Evolutionary conservation across 2,888 invertebrate species (phyloP).

Genomic region (Trissolcus brochymenae): DNA sequence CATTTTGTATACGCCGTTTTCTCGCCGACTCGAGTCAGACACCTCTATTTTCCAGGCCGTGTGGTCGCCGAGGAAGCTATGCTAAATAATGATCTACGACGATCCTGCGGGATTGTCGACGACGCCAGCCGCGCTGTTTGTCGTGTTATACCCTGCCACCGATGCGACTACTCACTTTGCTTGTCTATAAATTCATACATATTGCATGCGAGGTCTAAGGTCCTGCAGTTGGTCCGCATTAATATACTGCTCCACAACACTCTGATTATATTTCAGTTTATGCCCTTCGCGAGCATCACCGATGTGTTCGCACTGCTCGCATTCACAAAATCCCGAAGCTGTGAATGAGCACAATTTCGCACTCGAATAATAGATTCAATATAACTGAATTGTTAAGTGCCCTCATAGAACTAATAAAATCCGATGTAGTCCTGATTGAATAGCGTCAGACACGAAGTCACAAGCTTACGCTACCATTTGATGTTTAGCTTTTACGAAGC

Average conservation of each 20-base stretch:
- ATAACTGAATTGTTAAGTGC: conserved; percentile 16
- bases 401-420: neutral
- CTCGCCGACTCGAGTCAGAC: conserved; percentile 51
- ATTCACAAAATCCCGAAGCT: conserved; percentile 21
- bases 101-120: conserved; percentile 49
- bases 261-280: conserved; percentile 45
- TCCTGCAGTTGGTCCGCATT: conserved; percentile 32
- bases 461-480: too few species aligned
- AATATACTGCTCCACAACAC: conserved; percentile 38
- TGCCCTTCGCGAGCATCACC: conserved; percentile 28
- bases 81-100: conserved; percentile 72
- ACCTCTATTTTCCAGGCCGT: conserved; percentile 60
- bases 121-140: conserved; percentile 37
- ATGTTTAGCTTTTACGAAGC: too few species aligned
- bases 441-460: too few species aligned
- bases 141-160: conserved; percentile 38
- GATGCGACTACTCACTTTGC: conserved; percentile 34
- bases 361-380: conserved; percentile 25
- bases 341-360: conserved; percentile 41
- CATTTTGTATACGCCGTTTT: conserved; percentile 60
- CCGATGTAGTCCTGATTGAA: too few species aligned
- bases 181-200: conserved; percentile 47
- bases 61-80: conserved; percentile 58
- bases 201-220: conserved; percentile 26
- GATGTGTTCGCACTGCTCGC: conserved; percentile 43